Percentiles rank a stretch among this genome's conserved stretches.
Evolutionary conservation across 1,140 invertebrate species (phyloP).

Genomic region (Drosophila melanica): DNA sequence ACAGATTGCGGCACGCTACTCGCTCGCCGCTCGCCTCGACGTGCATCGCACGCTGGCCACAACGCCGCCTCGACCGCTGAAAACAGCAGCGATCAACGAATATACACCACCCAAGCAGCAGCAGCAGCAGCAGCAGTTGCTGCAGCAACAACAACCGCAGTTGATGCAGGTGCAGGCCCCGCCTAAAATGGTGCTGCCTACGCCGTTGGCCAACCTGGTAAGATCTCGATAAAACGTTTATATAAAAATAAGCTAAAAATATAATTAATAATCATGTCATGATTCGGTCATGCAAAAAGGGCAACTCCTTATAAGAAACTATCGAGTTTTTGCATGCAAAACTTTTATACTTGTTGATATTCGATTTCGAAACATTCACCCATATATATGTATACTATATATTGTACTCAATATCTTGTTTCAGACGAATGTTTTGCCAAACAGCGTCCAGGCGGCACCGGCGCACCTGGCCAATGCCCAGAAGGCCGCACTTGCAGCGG

Average conservation of each 20-base stretch:
- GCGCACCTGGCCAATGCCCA: constrained; percentile 53
- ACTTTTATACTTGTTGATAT: too few relatives aligned
- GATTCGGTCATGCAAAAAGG: too few relatives aligned
- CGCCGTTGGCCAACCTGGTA: constrained; percentile 66
- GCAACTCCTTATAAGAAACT: too few relatives aligned
- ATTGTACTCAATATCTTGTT: constrained; percentile 14
- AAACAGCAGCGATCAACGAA: constrained; percentile 26
- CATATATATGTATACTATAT: neutral
- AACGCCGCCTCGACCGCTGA: constrained; percentile 41
- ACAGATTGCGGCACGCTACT: constrained; percentile 61
- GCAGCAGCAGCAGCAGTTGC: constrained; percentile 9
- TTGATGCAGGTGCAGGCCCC: constrained; percentile 6
- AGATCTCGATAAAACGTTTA: neutral
- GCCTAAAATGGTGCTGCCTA: constrained; percentile 15
- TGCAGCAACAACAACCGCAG: constrained; percentile 3
- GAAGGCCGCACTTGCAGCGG: constrained; percentile 39
- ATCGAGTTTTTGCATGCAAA: too few relatives aligned
- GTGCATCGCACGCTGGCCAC: constrained; percentile 52
- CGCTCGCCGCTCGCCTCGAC: constrained; percentile 68
- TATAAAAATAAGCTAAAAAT: neutral
- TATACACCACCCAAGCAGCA: constrained; percentile 26
- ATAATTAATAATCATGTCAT: too few relatives aligned
- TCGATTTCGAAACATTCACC: too few relatives aligned
- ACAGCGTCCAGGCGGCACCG: constrained; percentile 22
- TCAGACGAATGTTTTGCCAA: constrained; percentile 58